phyloP scores from a whole-genome alignment of 2,113 vertebrate genomes.

The Forbesichthys papilliferus region DNA sequence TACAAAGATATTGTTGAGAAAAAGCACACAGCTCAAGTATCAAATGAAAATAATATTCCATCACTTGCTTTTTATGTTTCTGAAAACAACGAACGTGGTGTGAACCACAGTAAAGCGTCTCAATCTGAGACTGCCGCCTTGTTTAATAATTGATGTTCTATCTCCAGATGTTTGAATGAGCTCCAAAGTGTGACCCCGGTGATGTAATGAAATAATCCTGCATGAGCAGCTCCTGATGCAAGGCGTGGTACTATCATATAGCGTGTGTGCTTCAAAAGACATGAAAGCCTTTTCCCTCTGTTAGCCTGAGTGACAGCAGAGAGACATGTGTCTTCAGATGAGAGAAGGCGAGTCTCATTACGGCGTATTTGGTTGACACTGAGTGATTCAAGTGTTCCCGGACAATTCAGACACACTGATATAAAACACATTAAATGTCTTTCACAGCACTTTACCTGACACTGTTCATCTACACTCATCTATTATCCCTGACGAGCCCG shows the following conservation, averaged over 20 bases:
- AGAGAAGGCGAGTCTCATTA: constrained; percentile 78
- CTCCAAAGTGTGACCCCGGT: constrained; percentile 58
- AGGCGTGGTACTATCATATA: constrained; percentile 53
- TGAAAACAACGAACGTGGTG: constrained; percentile 2
- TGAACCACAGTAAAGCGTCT: constrained; percentile 41
- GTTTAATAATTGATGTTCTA: constrained; percentile 52
- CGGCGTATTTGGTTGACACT: constrained; percentile 73
- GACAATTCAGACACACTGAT: constrained; percentile 79
- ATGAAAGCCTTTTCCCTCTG: constrained; percentile 55
- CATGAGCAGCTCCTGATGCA: constrained; percentile 58
- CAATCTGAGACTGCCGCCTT: constrained; percentile 41
- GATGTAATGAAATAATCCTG: constrained; percentile 64
- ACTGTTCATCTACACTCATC: constrained; percentile 76
- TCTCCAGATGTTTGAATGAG: constrained; percentile 66
- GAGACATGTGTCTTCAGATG: constrained; percentile 76
- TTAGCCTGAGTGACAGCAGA: constrained; percentile 74
- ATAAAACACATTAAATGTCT: constrained; percentile 82
- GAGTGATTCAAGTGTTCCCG: constrained; percentile 78
- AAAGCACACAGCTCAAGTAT: constrained; percentile 16
- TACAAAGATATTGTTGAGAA: constrained; percentile 33
- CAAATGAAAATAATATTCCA: constrained; percentile 7
- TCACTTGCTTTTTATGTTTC: background rate
- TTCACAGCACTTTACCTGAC: constrained; percentile 80
- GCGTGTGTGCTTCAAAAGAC: constrained; percentile 60
- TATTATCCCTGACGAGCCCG: constrained; percentile 66